Conservation (phyloP, 2,797 vertebrate genomes). For the Liparis tanakae region DNA sequence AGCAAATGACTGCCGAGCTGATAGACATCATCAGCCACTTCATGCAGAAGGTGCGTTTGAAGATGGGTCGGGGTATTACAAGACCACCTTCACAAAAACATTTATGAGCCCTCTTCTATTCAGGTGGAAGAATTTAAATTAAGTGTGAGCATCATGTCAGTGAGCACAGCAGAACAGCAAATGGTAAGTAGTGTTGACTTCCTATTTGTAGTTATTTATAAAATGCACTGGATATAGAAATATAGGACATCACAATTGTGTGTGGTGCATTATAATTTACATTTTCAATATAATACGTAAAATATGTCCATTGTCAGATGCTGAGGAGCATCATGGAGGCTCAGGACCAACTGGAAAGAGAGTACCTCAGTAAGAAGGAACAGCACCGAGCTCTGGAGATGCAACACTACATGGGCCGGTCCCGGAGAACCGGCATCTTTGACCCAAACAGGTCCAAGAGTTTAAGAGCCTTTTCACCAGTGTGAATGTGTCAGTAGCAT, state of each 20-base stretch:
- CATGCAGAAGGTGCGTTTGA: slow-evolving; percentile 81
- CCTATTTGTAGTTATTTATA: not conserved
- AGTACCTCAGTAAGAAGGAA: slow-evolving; percentile 87
- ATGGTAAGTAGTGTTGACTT: slow-evolving; percentile 78
- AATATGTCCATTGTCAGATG: slow-evolving; percentile 74
- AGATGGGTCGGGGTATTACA: not conserved
- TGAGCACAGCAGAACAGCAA: slow-evolving; percentile 79
- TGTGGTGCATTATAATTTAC: not conserved
- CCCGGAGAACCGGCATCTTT: slow-evolving; percentile 82
- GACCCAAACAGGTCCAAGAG: slow-evolving; percentile 82
- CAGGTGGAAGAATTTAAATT: slow-evolving; percentile 90
- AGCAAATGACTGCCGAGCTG: slow-evolving; percentile 87
- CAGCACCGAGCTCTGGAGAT: slow-evolving; percentile 86
- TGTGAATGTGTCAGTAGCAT: not conserved
- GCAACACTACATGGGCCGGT: slow-evolving; percentile 82
- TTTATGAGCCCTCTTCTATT: slow-evolving; percentile 42
- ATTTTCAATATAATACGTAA: not conserved
- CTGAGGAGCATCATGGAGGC: slow-evolving; percentile 86
- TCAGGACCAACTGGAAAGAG: slow-evolving; percentile 87
- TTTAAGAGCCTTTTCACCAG: not conserved
- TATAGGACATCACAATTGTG: not conserved
- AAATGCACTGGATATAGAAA: not conserved
- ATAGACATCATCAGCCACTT: slow-evolving; percentile 87
- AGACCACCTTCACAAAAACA: not conserved
- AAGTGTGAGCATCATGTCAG: slow-evolving; percentile 70